Conservation (phyloP, 2,113 vertebrate species). For the Notothenia rossii region DNA sequence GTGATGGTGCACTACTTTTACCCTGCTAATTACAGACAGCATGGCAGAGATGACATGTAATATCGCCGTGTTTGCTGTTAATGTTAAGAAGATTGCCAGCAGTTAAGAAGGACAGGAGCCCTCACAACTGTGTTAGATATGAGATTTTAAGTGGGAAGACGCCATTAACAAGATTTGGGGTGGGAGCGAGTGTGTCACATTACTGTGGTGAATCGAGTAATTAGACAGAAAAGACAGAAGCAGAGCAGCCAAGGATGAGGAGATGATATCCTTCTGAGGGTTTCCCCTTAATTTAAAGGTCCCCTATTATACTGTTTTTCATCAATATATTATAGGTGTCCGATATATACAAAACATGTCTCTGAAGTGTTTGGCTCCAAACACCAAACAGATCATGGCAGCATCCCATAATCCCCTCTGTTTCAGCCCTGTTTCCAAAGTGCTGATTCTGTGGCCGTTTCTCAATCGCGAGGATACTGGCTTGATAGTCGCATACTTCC, state of each 20-base stretch:
- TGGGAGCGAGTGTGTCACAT: constrained; percentile 13
- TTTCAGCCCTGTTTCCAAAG: too few species aligned
- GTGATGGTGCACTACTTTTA: constrained; percentile 20
- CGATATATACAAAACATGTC: too few species aligned
- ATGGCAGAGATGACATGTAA: neutral
- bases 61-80: constrained; percentile 1
- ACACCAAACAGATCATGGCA: too few species aligned
- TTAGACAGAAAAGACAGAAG: constrained; percentile 11
- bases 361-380: too few species aligned
- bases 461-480: too few species aligned
- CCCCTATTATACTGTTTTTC: too few species aligned
- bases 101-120: constrained; percentile 5
- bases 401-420: too few species aligned
- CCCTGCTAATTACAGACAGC: constrained; percentile 40
- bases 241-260: neutral
- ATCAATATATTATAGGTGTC: too few species aligned
- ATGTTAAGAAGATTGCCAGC: neutral
- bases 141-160: constrained; percentile 23
- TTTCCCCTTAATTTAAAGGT: too few species aligned
- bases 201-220: constrained; percentile 20
- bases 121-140: constrained; percentile 1
- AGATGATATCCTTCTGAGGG: neutral
- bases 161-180: neutral
- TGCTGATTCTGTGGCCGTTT: too few species aligned
- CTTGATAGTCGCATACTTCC: too few species aligned